Evolutionary conservation across 2,797 vertebrate genomes (phyloP).

Genomic region (Clarias pachynema): DNA sequence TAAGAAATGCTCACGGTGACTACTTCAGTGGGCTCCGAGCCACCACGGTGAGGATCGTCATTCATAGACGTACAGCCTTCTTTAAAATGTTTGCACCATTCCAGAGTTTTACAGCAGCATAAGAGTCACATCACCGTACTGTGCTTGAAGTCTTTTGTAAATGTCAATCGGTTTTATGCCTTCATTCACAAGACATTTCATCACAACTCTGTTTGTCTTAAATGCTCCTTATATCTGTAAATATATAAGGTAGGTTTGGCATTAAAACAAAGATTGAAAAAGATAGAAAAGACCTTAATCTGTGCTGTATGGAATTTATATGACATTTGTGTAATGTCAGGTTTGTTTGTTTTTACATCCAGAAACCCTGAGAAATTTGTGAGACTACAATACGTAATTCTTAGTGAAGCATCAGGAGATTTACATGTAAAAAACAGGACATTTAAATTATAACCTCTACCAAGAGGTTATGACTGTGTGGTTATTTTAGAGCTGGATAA

Average conservation of each 20-base stretch:
- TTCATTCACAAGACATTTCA: too few species aligned
- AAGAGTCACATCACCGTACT: too few species aligned
- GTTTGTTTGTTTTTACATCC: neutral
- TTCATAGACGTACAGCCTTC: too few species aligned
- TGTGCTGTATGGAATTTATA: too few species aligned
- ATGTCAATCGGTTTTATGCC: too few species aligned
- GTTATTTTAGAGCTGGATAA: neutral
- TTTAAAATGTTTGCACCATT: too few species aligned
- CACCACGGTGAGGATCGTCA: too few species aligned
- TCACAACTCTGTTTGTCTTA: too few species aligned
- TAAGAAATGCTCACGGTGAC: too few species aligned
- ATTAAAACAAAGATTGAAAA: neutral
- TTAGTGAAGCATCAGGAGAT: neutral
- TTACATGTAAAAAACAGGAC: neutral
- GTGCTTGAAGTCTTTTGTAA: too few species aligned
- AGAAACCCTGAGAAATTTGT: neutral
- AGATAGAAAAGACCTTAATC: neutral
- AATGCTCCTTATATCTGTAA: neutral
- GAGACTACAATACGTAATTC: neutral
- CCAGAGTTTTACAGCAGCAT: too few species aligned
- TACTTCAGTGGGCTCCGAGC: too few species aligned
- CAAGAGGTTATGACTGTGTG: neutral
- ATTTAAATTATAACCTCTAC: neutral
- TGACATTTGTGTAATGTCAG: neutral
- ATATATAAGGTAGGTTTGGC: neutral